Percentiles rank a stretch among this genome's conserved stretches.
These are phyloP conservation scores for Oscheius sp. DNA, from an alignment of 2,888 invertebrate genomes.

Conservation along the genomic window DNA sequence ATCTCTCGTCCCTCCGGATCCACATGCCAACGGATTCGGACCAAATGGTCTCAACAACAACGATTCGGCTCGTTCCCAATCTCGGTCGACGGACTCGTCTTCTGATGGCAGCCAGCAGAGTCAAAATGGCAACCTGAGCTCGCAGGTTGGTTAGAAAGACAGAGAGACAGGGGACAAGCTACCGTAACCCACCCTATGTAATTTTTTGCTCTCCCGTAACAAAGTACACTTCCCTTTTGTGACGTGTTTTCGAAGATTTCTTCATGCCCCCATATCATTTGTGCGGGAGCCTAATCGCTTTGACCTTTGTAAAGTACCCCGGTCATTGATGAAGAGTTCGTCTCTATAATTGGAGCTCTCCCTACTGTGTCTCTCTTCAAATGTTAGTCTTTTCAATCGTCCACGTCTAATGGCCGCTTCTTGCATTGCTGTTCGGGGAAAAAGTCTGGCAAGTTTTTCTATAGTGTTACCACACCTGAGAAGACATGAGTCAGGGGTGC, in stretches of 20 bases:
- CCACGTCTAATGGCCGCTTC: slow-evolving; percentile 4
- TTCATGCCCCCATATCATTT: neutral
- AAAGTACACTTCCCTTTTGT: neutral
- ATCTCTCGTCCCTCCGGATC: slow-evolving; percentile 20
- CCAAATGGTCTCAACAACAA: slow-evolving; percentile 6
- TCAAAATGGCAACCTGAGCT: slow-evolving; percentile 9
- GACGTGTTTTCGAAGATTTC: neutral
- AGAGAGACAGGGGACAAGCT: too few relatives aligned
- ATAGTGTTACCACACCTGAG: neutral
- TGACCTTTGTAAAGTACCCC: neutral
- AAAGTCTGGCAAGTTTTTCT: slow-evolving; percentile 1
- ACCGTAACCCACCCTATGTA: neutral
- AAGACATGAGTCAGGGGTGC: too few relatives aligned
- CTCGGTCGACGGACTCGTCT: slow-evolving; percentile 34
- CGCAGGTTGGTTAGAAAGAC: slow-evolving; percentile 3
- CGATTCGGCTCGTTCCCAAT: slow-evolving; percentile 34
- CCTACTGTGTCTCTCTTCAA: neutral
- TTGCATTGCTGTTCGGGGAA: slow-evolving; percentile 7
- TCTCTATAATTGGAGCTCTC: neutral
- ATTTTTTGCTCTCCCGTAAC: neutral
- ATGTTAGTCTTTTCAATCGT: slow-evolving; percentile 2
- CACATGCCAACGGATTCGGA: slow-evolving; percentile 22
- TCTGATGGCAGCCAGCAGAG: slow-evolving; percentile 35
- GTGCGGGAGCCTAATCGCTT: neutral
- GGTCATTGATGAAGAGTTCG: neutral